Percentiles rank a stretch among this genome's conserved stretches.
Evolutionary conservation across 1,140 invertebrate species (phyloP).

Genomic region (Aphaenogaster rudis): DNA sequence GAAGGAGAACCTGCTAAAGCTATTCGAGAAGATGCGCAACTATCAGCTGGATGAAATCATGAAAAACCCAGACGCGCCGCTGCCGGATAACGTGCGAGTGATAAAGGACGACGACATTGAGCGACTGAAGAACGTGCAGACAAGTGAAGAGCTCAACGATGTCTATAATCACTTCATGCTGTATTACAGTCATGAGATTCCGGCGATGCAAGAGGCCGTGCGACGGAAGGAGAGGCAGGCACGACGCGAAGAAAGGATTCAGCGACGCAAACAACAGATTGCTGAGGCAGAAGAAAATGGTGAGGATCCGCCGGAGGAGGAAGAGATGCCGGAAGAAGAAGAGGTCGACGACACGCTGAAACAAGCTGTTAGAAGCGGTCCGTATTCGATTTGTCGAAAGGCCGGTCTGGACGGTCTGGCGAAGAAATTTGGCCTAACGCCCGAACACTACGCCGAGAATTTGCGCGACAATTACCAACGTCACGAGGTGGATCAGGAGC

Average conservation of each 20-base stretch:
- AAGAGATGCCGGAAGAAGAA: conserved; percentile 86
- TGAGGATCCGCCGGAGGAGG: conserved; percentile 86
- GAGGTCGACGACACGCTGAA: conserved; percentile 91
- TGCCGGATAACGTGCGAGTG: conserved; percentile 93
- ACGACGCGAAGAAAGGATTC: conserved; percentile 86
- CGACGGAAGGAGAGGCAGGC: conserved; percentile 88
- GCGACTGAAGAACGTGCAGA: conserved; percentile 93
- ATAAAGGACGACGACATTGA: conserved; percentile 96
- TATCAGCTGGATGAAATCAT: conserved; percentile 96
- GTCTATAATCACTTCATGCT: conserved; percentile 97
- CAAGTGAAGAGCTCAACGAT: conserved; percentile 96
- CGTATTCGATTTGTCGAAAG: conserved; percentile 95
- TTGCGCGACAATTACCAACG: conserved; percentile 98
- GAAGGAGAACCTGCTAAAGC: conserved; percentile 93
- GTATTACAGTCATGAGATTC: conserved; percentile 96
- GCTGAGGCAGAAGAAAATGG: conserved; percentile 89
- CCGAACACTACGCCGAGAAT: conserved; percentile 99
- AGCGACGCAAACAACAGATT: conserved; percentile 84
- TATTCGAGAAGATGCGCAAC: conserved; percentile 97
- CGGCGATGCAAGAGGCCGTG: conserved; percentile 93
- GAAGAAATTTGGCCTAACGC: conserved; percentile 97
- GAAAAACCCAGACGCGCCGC: conserved; percentile 93
- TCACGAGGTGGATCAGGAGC: conserved; percentile 98
- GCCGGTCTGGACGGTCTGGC: conserved; percentile 95
- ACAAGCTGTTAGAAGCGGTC: conserved; percentile 94